These are phyloP conservation scores for Hirtodrosophila trivittata DNA, from an alignment of 2,888 invertebrate genomes.

Conservation along the genomic window DNA sequence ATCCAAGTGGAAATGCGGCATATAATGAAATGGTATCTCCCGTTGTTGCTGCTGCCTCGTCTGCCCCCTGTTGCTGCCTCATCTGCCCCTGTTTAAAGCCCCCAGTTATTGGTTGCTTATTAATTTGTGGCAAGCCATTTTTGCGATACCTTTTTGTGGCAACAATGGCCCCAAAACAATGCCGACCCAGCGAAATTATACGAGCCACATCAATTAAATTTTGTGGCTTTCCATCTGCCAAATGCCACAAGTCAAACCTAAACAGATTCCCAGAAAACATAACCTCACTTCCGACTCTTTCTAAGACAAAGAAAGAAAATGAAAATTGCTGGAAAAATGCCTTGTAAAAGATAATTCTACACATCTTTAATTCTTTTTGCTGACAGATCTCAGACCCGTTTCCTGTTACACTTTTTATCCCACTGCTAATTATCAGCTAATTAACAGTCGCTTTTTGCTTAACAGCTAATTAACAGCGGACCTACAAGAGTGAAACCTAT, in stretches of 20 bases:
- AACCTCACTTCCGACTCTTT: too few relatives aligned
- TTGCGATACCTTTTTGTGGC: neutral
- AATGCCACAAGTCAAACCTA: neutral
- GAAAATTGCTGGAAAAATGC: too few relatives aligned
- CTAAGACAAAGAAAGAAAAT: too few relatives aligned
- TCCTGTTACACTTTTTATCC: too few relatives aligned
- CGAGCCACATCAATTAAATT: slow-evolving; percentile 16
- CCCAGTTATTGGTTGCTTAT: slow-evolving; percentile 38
- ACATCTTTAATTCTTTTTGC: too few relatives aligned
- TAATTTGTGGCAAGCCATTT: slow-evolving; percentile 26
- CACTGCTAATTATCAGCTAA: too few relatives aligned
- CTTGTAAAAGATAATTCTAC: too few relatives aligned
- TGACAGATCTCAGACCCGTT: too few relatives aligned
- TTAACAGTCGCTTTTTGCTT: too few relatives aligned
- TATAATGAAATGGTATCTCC: slow-evolving; percentile 57
- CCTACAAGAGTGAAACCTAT: too few relatives aligned
- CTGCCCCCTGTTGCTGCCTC: slow-evolving; percentile 1
- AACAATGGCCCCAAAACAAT: neutral
- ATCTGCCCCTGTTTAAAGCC: slow-evolving; percentile 15
- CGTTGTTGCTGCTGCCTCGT: slow-evolving; percentile 26
- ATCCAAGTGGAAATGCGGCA: slow-evolving; percentile 50
- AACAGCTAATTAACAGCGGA: too few relatives aligned
- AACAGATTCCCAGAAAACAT: neutral
- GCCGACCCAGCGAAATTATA: slow-evolving; percentile 6
- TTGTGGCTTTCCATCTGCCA: slow-evolving; percentile 4